A percentile compares a stretch with the other conserved stretches of the same genome.
These are phyloP conservation scores for Anas capensis DNA, from an alignment of 2,797 vertebrate species.

Conservation along the genomic window DNA sequence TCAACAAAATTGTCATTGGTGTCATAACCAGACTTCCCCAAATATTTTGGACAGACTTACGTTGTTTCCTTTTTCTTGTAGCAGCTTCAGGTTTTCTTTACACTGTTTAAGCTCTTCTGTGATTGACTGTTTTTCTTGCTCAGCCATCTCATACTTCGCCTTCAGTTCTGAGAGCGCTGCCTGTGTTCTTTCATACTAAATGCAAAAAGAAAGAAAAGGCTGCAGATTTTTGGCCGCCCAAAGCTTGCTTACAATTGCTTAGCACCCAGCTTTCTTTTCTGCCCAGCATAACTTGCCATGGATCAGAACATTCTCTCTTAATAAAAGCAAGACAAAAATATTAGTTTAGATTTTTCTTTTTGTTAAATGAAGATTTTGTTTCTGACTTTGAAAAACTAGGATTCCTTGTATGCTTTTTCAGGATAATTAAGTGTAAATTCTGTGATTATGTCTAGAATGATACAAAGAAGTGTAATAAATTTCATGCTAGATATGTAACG, in stretches of 20 bases:
- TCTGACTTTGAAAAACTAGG: not conserved
- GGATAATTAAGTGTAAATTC: not conserved
- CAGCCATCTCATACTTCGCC: slow-evolving; percentile 90
- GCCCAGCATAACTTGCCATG: not conserved
- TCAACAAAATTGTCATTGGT: not conserved
- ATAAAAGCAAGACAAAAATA: not conserved
- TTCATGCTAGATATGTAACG: not conserved
- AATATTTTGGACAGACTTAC: slow-evolving; percentile 84
- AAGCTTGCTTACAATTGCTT: not conserved
- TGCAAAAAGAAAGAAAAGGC: slow-evolving; percentile 77
- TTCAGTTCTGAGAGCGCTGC: slow-evolving; percentile 90
- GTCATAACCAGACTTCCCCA: slow-evolving; percentile 27
- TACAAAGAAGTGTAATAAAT: not conserved
- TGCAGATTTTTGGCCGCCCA: slow-evolving; percentile 45
- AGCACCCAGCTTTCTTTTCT: not conserved
- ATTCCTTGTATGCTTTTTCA: not conserved
- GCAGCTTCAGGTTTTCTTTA: slow-evolving; percentile 92
- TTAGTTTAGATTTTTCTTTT: not conserved
- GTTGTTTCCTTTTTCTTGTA: slow-evolving; percentile 94
- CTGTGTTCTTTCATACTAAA: slow-evolving; percentile 94
- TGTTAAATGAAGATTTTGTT: not conserved
- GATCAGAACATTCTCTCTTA: not conserved
- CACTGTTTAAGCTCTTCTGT: slow-evolving; percentile 94
- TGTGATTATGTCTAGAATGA: not conserved
- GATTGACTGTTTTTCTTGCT: slow-evolving; percentile 93